Evolutionary conservation across 2,797 vertebrate genomes (phyloP), one percentile per base, ranked within the genome.

Genomic region (Rallus crepitans): DNA sequence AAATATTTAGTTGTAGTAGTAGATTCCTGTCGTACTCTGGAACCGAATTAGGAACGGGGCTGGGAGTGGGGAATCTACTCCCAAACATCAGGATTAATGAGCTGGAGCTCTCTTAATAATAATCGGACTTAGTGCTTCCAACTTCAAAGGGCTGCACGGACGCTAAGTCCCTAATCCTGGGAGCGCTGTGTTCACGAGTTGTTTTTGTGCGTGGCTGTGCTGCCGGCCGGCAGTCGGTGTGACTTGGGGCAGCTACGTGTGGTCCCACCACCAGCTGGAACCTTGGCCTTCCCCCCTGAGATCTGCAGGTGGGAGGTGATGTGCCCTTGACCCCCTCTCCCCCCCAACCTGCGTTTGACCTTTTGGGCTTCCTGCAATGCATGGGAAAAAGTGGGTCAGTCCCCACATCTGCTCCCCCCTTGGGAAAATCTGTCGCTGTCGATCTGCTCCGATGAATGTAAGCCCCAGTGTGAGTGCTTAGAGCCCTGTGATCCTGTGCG

Each of bases 21-120:
- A 53, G 72, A 80, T 91, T 82, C 77, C 65, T 3, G 1, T 82
- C 4, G 30, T 87, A 81, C 77, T 73, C 1, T 0, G 88, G 90
- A 87, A 71, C 55, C 0, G 7, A 71, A 60, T 87, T 78, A 61
- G 85, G 71, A 94, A 17, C 20, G 24, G 89, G 73, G 61, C 66
- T 88, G 65, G 87, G 90, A 77, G 55, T 53, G 75, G 82, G 73
- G 31, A 68, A 82, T 80, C 64, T 56, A 86, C 65, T 88, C 90
- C 95, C 89, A 91, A 92, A 94, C 93, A 94, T 90, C 59, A 53
- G 88, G 92, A 96, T 95, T 94, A 97, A 94, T 63, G 81, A 92
- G 70, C 85, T 96, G 87, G 87, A 94, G 92, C 89, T 93, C 95
- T 89, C 87, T 96, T 96, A 95, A 95, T 95, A 91, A 83, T 96